Percentiles rank a stretch among this genome's conserved stretches.
phyloP scores from a whole-genome alignment of 2,113 vertebrate species.

The Python bivittatus region DNA sequence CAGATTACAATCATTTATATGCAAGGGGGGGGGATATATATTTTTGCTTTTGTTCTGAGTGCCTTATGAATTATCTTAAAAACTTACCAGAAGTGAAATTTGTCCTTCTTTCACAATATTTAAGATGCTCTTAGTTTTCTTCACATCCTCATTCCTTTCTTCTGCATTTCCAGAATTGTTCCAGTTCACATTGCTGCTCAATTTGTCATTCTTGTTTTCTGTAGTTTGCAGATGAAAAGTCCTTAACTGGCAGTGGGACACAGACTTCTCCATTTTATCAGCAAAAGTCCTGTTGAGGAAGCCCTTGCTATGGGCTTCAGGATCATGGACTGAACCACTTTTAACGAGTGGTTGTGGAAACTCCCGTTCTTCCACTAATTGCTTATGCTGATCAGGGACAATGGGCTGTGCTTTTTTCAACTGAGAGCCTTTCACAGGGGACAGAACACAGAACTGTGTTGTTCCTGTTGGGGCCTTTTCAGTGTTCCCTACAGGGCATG shows the following conservation, averaged over 20 bases:
- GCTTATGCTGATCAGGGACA: slow-evolving; percentile 82
- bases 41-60: accelerated
- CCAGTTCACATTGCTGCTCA: slow-evolving; percentile 70
- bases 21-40: neutral
- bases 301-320: slow-evolving; percentile 76
- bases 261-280: slow-evolving; percentile 75
- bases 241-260: slow-evolving; percentile 74
- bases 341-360: slow-evolving; percentile 73
- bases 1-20: neutral
- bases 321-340: slow-evolving; percentile 76
- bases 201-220: slow-evolving; percentile 75
- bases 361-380: slow-evolving; percentile 72
- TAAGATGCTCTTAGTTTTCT: slow-evolving; percentile 93
- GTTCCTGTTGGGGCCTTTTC: slow-evolving; percentile 72
- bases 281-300: slow-evolving; percentile 79
- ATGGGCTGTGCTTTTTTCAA: slow-evolving; percentile 82
- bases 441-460: slow-evolving; percentile 86
- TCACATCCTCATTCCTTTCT: slow-evolving; percentile 82
- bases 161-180: slow-evolving; percentile 68
- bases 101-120: slow-evolving; percentile 96
- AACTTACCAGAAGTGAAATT: slow-evolving; percentile 92
- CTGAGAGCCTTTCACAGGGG: slow-evolving; percentile 89
- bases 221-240: slow-evolving; percentile 74
- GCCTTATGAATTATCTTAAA: slow-evolving; percentile 3
- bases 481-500: slow-evolving; percentile 66